Evolutionary conservation across 2,113 vertebrate genomes (phyloP).

Genomic region (Sceloporus undulatus): DNA sequence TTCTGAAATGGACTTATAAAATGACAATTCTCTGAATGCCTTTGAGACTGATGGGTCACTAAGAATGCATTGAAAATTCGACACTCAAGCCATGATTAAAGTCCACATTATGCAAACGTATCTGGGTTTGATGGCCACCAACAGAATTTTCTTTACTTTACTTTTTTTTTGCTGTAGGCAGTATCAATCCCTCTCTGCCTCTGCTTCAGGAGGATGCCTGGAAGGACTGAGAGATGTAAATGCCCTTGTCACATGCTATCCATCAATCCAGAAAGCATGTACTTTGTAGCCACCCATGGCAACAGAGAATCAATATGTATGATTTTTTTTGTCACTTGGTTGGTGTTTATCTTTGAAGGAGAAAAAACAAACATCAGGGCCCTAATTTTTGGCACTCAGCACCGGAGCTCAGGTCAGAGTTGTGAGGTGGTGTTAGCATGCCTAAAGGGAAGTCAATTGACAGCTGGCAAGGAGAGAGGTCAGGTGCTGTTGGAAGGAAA

Average conservation of each 20-base stretch:
- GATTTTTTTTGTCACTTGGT: slow-evolving; percentile 45
- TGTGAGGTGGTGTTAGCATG: slow-evolving; percentile 29
- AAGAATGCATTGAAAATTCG: not conserved
- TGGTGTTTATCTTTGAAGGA: slow-evolving; percentile 54
- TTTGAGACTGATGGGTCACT: not conserved
- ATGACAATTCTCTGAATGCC: slow-evolving; percentile 1
- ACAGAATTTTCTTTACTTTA: slow-evolving; percentile 42
- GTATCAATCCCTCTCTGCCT: slow-evolving; percentile 35
- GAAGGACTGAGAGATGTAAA: slow-evolving; percentile 35
- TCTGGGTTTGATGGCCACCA: slow-evolving; percentile 49
- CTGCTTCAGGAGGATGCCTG: slow-evolving; percentile 15
- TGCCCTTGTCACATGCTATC: slow-evolving; percentile 14
- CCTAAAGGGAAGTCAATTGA: not conserved
- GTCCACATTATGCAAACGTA: slow-evolving; percentile 37
- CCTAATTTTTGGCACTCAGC: slow-evolving; percentile 29
- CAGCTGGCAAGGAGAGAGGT: slow-evolving; percentile 60
- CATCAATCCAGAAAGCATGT: slow-evolving; percentile 5
- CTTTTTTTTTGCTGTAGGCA: not conserved
- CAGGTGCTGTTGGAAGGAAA: slow-evolving; percentile 28
- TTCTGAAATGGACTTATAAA: not conserved
- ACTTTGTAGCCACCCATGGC: slow-evolving; percentile 25
- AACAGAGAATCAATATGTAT: slow-evolving; percentile 20
- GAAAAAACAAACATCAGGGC: not conserved
- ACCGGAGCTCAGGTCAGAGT: slow-evolving; percentile 28
- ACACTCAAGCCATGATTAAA: slow-evolving; percentile 43